A percentile compares a stretch with the other conserved stretches of the same genome.
Evolutionary conservation across 2,888 invertebrate species (phyloP).

Genomic region (Chalcis sispes): DNA sequence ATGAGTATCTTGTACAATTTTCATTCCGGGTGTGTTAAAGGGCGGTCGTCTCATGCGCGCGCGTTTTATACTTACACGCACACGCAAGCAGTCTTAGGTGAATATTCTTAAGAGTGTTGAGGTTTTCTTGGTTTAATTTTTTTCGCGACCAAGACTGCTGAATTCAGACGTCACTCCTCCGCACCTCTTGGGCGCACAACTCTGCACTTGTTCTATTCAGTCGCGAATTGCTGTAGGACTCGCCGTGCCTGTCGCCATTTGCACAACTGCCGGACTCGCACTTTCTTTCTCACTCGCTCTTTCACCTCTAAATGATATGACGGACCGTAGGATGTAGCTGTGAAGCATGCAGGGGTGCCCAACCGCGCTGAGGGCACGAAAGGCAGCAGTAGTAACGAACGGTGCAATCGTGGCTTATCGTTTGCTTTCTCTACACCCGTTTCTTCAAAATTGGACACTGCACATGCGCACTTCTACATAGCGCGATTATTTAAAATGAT

Average conservation of each 20-base stretch:
- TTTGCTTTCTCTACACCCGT: no score
- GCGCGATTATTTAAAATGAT: no score
- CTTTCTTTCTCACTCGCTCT: constrained; percentile 21
- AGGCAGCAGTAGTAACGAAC: no score
- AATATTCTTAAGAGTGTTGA: neutral
- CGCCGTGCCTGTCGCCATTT: constrained; percentile 74
- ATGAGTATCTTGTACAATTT: no score
- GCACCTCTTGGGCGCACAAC: neutral
- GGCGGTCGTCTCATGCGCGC: neutral
- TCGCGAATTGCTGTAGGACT: constrained; percentile 70
- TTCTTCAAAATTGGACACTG: no score
- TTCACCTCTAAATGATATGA: neutral
- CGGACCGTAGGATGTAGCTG: neutral
- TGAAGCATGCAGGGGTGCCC: neutral
- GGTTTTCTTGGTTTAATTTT: neutral
- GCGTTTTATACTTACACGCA: neutral
- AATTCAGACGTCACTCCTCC: neutral
- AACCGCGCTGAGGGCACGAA: neutral
- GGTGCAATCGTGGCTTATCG: constrained; percentile 50
- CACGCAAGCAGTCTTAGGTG: neutral
- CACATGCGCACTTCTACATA: no score
- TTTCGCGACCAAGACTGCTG: neutral
- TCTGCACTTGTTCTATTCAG: constrained; percentile 1
- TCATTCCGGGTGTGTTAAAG: constrained; percentile 7
- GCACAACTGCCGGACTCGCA: constrained; percentile 64